A percentile compares a stretch with the other conserved stretches of the same genome.
Conservation (phyloP, 2,113 vertebrate genomes). For the Mola mola region DNA sequence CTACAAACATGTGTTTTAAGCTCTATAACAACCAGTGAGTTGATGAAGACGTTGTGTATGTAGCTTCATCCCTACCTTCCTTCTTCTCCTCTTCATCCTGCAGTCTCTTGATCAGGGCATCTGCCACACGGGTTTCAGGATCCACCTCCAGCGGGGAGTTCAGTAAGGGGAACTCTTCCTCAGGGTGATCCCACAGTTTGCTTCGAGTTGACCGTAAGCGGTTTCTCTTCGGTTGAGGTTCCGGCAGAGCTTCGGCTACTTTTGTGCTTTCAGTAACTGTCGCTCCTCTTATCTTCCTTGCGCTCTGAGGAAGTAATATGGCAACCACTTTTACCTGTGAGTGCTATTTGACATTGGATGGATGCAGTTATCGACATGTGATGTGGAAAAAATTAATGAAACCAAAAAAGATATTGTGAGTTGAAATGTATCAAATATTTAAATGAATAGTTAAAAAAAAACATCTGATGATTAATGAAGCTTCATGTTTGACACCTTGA, state of each 20-base stretch:
- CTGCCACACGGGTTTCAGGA: conserved; percentile 65
- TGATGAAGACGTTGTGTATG: too few species aligned
- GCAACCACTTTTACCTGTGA: conserved; percentile 61
- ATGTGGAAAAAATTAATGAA: not conserved
- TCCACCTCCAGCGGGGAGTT: conserved; percentile 69
- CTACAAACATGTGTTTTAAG: too few species aligned
- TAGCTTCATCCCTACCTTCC: conserved; percentile 45
- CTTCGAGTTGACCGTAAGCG: conserved; percentile 56
- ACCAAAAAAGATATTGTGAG: not conserved
- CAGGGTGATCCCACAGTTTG: conserved; percentile 72
- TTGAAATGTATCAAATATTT: too few species aligned
- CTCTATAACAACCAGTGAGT: not conserved
- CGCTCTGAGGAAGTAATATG: conserved; percentile 72
- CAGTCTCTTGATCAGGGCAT: conserved; percentile 79
- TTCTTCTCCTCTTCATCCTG: conserved; percentile 65
- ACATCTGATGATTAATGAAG: too few species aligned
- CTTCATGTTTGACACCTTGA: too few species aligned
- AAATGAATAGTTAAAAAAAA: too few species aligned
- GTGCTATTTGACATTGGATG: conserved; percentile 13
- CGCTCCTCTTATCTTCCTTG: conserved; percentile 61
- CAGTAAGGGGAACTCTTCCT: conserved; percentile 67
- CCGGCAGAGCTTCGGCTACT: not conserved
- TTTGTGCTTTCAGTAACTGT: conserved; percentile 26
- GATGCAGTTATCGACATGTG: not conserved
- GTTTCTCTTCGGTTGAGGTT: conserved; percentile 18